Evolutionary conservation across 1,140 invertebrate species (phyloP).

Genomic region (Aphelenchoides avenae): DNA sequence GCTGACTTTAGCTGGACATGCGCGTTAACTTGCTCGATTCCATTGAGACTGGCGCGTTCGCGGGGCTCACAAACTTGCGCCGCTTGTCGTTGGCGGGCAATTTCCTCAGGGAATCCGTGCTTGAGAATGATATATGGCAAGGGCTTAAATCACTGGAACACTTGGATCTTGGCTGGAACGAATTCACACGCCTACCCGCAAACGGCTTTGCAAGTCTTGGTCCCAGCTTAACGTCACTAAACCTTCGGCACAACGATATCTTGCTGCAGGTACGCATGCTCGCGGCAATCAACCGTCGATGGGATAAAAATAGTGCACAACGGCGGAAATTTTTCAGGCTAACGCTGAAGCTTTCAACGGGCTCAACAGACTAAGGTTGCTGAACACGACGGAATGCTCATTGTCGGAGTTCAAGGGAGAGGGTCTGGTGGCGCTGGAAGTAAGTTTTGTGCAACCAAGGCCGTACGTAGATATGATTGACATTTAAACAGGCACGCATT

Average conservation of each 20-base stretch:
- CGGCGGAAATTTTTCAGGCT: constrained; percentile 13
- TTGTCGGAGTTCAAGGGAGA: constrained; percentile 10
- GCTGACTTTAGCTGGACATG: constrained; percentile 28
- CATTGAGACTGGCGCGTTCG: constrained; percentile 26
- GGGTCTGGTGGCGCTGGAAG: too few relatives aligned
- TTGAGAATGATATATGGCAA: constrained; percentile 24
- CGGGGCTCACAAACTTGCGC: constrained; percentile 7
- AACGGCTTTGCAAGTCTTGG: constrained; percentile 20
- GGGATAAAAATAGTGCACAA: constrained; percentile 5
- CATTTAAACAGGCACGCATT: not conserved
- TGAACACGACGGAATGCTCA: constrained; percentile 26
- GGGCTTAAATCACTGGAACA: constrained; percentile 24
- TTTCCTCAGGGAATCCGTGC: constrained; percentile 19
- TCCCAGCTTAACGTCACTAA: constrained; percentile 10
- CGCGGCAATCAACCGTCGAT: too few relatives aligned
- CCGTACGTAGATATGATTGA: too few relatives aligned
- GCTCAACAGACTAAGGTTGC: constrained; percentile 13
- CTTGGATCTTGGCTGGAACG: constrained; percentile 39
- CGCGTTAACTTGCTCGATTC: constrained; percentile 31
- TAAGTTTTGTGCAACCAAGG: too few relatives aligned
- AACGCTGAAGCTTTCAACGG: constrained; percentile 20
- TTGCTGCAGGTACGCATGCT: constrained; percentile 21
- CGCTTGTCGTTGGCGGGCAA: constrained; percentile 32
- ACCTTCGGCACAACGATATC: constrained; percentile 31
- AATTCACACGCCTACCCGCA: constrained; percentile 17